These are phyloP conservation scores for Gila robusta DNA, from an alignment of 2,797 vertebrate genomes.

Conservation along the genomic window DNA sequence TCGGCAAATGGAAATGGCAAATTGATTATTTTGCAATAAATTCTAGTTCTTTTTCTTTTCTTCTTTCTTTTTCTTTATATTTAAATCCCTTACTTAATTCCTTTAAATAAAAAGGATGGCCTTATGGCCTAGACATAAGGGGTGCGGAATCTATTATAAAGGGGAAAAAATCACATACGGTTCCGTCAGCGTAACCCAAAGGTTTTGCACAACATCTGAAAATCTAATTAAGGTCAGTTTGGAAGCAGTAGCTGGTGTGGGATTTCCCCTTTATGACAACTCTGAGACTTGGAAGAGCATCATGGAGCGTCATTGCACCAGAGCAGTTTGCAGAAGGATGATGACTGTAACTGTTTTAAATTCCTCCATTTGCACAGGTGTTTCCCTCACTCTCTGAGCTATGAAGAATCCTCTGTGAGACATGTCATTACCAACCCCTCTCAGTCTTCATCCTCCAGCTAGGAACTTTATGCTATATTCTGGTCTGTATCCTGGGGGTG, in stretches of 20 bases:
- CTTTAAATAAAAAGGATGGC: background rate
- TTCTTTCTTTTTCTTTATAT: too few species aligned
- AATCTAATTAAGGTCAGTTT: conserved; percentile 69
- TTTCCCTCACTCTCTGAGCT: conserved; percentile 10
- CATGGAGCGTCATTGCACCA: conserved; percentile 29
- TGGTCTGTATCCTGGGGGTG: background rate
- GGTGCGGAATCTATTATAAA: background rate
- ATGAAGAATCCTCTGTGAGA: background rate
- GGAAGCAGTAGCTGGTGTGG: conserved; percentile 65
- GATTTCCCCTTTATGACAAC: conserved; percentile 63
- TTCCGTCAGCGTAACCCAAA: background rate
- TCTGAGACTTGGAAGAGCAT: conserved; percentile 34
- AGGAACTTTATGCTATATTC: background rate
- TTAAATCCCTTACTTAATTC: background rate
- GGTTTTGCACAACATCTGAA: conserved; percentile 49
- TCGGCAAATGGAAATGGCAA: too few species aligned
- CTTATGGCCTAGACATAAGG: background rate
- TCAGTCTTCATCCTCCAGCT: background rate
- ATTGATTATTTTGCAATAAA: too few species aligned
- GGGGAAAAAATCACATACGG: background rate
- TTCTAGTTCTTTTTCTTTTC: too few species aligned
- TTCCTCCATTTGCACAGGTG: conserved; percentile 18
- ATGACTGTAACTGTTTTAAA: conserved; percentile 4
- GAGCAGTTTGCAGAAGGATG: conserved; percentile 22
- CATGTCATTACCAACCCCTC: background rate